Evolutionary conservation across 2,113 vertebrate species (phyloP), one percentile per base, ranked within the genome.

Genomic region (Chunga burmeisteri): DNA sequence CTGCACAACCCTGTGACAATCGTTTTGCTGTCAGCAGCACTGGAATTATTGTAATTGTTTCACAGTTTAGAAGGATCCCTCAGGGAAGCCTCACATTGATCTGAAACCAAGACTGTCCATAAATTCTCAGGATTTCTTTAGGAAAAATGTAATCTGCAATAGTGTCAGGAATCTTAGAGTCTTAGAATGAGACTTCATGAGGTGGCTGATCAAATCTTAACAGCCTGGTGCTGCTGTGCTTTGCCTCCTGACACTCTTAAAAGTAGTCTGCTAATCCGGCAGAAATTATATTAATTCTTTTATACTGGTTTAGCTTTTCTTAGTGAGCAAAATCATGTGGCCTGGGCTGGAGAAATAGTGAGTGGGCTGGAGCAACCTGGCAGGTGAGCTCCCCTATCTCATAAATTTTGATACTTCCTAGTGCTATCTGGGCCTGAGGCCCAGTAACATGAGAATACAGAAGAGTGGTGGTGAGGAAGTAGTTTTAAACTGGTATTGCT

Each of bases 391-490:
- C 72, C 40, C 59, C 23, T 36, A 1, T 49, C 52, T 75, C 6
- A 3, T 40, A 6, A 73, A 15, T 93, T 70, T 95, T 88, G 14
- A 10, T 78, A 19, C 20, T 74, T 94, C 17, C 19, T 73, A 9
- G 16, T 62, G 5, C 14, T 81, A 0, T 42, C 12, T 44, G 36
- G 40, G 8, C 32, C 22, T 47, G 38, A 92, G 46, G 19, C 62
- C 19, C 42, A 0, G 3, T 11, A 4, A 13, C 0, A 0, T 49
- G 47, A 72, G 36, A n/a, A 25, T 7, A 46, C 0, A 0, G 5
- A 59, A 53, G 30, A 66, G 9, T 0, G 0, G 5, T 40, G 46
- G 26, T 27, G 17, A 62, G 72, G 67, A 86, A 75, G 46, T 78
- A 81, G n/a, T 13, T 91, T 63, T 26, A n/a, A 72, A 80, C 26